Conservation (phyloP, 1,140 invertebrate genomes). For the Drosophila repletoides region DNA sequence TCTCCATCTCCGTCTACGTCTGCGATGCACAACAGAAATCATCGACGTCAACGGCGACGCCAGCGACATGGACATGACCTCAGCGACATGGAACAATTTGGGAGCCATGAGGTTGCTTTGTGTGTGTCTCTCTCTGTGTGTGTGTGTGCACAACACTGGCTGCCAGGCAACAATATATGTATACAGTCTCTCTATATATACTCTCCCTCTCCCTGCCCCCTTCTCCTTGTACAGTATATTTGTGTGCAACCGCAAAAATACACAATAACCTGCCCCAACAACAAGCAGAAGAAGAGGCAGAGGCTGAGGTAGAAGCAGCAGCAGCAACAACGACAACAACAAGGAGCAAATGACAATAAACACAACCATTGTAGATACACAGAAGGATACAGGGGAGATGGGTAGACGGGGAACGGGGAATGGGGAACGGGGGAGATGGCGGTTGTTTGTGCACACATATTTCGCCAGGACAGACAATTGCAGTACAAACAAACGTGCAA, state of each 20-base stretch:
- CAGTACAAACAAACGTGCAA: conserved; percentile 75
- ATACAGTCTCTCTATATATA: too few species aligned
- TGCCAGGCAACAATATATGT: conserved; percentile 54
- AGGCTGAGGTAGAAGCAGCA: conserved; percentile 8
- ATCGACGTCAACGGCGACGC: conserved; percentile 55
- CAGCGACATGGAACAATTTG: conserved; percentile 65
- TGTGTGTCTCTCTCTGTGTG: conserved; percentile 42
- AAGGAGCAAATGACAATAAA: conserved; percentile 34
- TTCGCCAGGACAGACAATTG: conserved; percentile 64
- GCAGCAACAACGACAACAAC: conserved; percentile 24
- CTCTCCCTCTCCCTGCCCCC: too few species aligned
- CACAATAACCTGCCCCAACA: conserved; percentile 26
- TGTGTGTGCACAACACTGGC: conserved; percentile 33
- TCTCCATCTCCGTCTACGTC: not conserved
- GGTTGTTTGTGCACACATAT: conserved; percentile 55
- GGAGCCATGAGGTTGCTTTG: conserved; percentile 22
- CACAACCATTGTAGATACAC: conserved; percentile 25
- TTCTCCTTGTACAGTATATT: too few species aligned
- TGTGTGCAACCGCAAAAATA: conserved; percentile 73
- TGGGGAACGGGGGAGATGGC: not conserved
- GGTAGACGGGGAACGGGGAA: not conserved
- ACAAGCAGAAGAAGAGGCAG: conserved; percentile 31
- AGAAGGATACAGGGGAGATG: too few species aligned
- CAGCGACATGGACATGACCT: conserved; percentile 76
- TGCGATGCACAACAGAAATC: conserved; percentile 32